These are phyloP conservation scores for Rhabdornis inornatus DNA, from an alignment of 2,113 vertebrate species.

Conservation along the genomic window DNA sequence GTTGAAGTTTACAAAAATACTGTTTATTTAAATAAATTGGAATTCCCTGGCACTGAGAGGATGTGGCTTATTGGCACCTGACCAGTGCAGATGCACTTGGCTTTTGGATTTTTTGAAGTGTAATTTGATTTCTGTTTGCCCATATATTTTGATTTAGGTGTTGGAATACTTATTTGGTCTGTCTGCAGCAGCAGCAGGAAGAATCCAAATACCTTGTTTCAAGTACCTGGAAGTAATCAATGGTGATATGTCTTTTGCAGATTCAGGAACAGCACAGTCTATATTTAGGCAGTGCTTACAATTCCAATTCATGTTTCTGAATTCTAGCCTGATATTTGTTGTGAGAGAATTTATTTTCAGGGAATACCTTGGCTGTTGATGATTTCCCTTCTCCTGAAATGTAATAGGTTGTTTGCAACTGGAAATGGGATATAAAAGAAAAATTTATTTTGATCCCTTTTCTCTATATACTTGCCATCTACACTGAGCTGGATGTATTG, in stretches of 20 bases:
- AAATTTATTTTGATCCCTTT: not conserved
- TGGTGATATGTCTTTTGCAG: not conserved
- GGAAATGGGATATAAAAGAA: not conserved
- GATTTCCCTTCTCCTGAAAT: not conserved
- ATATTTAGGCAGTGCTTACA: not conserved
- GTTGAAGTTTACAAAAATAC: not conserved
- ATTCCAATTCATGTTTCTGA: not conserved
- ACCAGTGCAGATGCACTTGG: not conserved
- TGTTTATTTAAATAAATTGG: not conserved
- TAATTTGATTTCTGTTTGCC: not conserved
- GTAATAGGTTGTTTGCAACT: not conserved
- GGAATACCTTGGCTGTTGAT: not conserved
- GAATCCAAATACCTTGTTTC: not conserved
- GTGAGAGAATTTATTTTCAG: not conserved
- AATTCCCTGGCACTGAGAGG: not conserved
- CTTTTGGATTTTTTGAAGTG: not conserved
- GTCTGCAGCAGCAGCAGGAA: not conserved
- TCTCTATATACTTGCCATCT: not conserved
- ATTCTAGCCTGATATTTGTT: not conserved
- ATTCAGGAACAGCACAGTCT: not conserved
- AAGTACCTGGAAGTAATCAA: not conserved
- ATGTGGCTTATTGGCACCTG: not conserved
- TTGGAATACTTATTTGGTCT: not conserved
- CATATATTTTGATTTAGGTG: not conserved
- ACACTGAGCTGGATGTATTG: not conserved